phyloP scores from a whole-genome alignment of 2,113 vertebrate species.

The Etheostoma cragini region DNA sequence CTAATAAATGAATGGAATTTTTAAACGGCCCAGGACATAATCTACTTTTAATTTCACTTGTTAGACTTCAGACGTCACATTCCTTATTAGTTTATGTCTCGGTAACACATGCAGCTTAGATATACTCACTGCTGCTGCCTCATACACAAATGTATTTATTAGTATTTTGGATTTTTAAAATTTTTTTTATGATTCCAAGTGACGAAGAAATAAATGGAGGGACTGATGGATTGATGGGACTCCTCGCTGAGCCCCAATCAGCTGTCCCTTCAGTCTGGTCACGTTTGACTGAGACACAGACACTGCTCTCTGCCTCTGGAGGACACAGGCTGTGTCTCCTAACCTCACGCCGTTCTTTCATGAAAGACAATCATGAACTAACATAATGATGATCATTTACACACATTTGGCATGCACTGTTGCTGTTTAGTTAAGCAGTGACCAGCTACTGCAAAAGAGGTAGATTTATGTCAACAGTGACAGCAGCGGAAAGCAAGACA shows the following conservation, averaged over 20 bases:
- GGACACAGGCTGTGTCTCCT: slow-evolving; percentile 34
- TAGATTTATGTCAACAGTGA: slow-evolving; percentile 44
- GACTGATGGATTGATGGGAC: background rate
- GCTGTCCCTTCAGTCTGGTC: slow-evolving; percentile 76
- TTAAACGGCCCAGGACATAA: too few species aligned
- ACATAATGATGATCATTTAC: background rate
- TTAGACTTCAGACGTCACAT: too few species aligned
- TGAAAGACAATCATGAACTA: background rate
- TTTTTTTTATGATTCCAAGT: too few species aligned
- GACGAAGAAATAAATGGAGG: too few species aligned
- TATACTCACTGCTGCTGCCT: too few species aligned
- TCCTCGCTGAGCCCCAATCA: slow-evolving; percentile 33
- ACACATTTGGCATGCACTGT: background rate
- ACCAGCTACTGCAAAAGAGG: slow-evolving; percentile 16
- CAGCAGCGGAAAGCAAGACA: slow-evolving; percentile 9
- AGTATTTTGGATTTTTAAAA: too few species aligned
- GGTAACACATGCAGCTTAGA: too few species aligned
- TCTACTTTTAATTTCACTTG: too few species aligned
- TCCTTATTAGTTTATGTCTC: too few species aligned
- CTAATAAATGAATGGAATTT: too few species aligned
- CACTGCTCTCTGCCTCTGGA: slow-evolving; percentile 21
- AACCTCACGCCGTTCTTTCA: background rate
- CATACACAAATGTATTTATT: too few species aligned
- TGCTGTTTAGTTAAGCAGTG: slow-evolving; percentile 3
- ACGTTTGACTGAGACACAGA: slow-evolving; percentile 73